Evolutionary conservation across 1,140 invertebrate genomes (phyloP), one percentile per base, ranked within the genome.

Genomic region (Cepaea nemoralis): DNA sequence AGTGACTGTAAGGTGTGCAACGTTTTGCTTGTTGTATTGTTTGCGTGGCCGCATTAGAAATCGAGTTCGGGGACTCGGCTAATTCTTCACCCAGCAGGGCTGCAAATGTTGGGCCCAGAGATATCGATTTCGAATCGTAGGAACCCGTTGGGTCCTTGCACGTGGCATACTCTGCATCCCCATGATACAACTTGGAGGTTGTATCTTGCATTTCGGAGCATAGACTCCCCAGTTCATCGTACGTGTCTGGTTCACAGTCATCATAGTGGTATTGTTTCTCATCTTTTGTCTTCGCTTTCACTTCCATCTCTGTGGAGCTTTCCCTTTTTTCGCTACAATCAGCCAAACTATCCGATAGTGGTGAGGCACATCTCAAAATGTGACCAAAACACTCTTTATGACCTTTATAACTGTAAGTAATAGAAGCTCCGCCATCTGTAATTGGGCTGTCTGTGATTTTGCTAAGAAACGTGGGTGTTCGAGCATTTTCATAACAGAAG

Each of bases 161-260:
- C 10, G n/a, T 63, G 5, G 27, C 59, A 63, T n/a, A 27, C 22
- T 6, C 16, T 8, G 33, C 16, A n/a, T 63, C 59, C 16, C 10
- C 59, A 12, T 63, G 69, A 71, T 27, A 39, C 5, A 71, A 22
- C 19, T 71, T 71, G 10, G 37, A 40, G 39, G 37, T 45, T 33
- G 40, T 77, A 16, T 63, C 75, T 39, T 77, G 75, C 75, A 77
- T 55, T 45, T 77, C 75, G 1, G 75, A 55, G 50, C 48, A 59
- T 8, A 77, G 31, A 31, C 75, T 77, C 39, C 75, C 55, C 10
- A 77, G 75, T 19, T 77, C 75, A 16, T 77, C 75, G n/a, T 77
- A 77, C 1, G 75, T 77, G n/a, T 77, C 75, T 50, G 50, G 50
- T n/a, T 77, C 75, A n/a, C 35, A 77, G 55, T 77, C 59, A 24